phyloP scores from a whole-genome alignment of 2,797 vertebrate species.

The Premnoplex brunnescens region DNA sequence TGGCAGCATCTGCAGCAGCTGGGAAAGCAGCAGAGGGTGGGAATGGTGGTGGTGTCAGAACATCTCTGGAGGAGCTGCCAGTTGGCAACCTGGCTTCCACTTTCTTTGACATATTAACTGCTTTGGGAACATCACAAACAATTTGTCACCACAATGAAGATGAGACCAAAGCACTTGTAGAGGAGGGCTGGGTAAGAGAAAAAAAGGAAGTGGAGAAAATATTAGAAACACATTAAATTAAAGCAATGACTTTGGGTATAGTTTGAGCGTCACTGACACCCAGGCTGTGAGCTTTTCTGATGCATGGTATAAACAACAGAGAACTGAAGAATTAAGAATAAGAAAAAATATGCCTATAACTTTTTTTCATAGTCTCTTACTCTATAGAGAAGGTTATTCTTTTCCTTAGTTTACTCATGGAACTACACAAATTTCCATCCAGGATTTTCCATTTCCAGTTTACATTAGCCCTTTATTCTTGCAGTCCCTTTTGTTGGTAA shows the following conservation, averaged over 20 bases:
- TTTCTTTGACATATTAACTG: not conserved
- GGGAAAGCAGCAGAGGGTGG: not conserved
- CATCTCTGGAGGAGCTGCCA: not conserved
- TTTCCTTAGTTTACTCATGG: not conserved
- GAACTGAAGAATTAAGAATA: not conserved
- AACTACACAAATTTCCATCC: not conserved
- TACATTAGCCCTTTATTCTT: not conserved
- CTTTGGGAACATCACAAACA: not conserved
- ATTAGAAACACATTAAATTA: not conserved
- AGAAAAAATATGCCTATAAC: not conserved
- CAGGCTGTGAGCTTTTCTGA: not conserved
- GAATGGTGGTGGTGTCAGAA: not conserved
- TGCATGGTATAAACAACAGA: not conserved
- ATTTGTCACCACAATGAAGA: not conserved
- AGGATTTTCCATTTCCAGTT: not conserved
- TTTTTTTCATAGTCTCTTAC: not conserved
- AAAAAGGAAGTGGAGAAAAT: not conserved
- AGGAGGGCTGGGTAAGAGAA: not conserved
- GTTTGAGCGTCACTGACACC: not conserved
- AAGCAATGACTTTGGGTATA: not conserved
- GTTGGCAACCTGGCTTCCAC: not conserved
- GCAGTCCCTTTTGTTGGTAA: not conserved
- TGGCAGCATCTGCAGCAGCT: not conserved
- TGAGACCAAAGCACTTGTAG: not conserved
- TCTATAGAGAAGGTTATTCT: not conserved